phyloP scores from a whole-genome alignment of 2,888 invertebrate species.

The Archaeoteleia sp. region DNA sequence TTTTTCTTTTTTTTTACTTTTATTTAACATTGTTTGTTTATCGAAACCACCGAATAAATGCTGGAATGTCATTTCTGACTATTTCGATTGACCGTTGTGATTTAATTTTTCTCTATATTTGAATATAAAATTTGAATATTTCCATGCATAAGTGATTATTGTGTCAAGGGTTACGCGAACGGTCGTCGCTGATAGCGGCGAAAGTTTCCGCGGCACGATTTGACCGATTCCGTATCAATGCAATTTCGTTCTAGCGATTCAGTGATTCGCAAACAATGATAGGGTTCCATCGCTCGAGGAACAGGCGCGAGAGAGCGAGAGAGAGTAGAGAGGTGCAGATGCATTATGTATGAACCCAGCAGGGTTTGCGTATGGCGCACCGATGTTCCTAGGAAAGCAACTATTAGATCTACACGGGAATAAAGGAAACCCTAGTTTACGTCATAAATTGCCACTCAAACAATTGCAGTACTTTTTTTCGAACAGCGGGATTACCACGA shows the following conservation, averaged over 20 bases:
- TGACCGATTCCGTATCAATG: conserved; percentile 51
- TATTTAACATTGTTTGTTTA: no score
- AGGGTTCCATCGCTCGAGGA: conserved; percentile 58
- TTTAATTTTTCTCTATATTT: no score
- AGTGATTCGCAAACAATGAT: conserved; percentile 69
- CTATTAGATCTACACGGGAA: conserved; percentile 51
- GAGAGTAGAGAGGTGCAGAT: conserved; percentile 43
- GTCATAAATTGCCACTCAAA: conserved; percentile 36
- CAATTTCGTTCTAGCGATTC: conserved; percentile 63
- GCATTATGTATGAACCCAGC: conserved; percentile 47
- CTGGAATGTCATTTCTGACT: no score
- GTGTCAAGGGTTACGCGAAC: conserved; percentile 11
- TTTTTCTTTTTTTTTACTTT: no score
- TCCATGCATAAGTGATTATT: conserved; percentile 1
- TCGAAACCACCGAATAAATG: no score
- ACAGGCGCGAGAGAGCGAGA: conserved; percentile 24
- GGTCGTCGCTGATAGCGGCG: conserved; percentile 21
- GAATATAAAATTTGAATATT: conserved; percentile 6
- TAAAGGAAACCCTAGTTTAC: conserved; percentile 22
- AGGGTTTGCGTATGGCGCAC: conserved; percentile 31
- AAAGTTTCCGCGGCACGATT: conserved; percentile 43
- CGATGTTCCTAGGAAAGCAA: conserved; percentile 45
- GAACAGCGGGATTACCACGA: no score
- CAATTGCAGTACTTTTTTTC: conserved; percentile 4
- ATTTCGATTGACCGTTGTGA: no score